A percentile compares a stretch with the other conserved stretches of the same genome.
phyloP scores from a whole-genome alignment of 2,888 invertebrate genomes.

The Lasioglossum pauxillum region DNA sequence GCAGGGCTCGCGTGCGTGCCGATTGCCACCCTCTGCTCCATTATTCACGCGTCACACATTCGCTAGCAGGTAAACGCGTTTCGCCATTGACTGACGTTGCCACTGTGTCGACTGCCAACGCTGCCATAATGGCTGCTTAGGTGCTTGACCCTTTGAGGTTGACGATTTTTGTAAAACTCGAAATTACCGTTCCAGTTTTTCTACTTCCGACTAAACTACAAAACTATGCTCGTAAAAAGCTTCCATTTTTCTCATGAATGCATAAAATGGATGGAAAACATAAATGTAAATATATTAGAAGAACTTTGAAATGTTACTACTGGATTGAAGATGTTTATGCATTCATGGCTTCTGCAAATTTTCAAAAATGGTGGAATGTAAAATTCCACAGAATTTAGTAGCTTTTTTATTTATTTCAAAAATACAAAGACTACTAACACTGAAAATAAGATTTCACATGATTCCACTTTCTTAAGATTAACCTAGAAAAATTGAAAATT shows the following conservation, averaged over 20 bases:
- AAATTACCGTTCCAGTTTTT: not conserved
- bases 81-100: conserved; percentile 33
- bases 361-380: too few species aligned
- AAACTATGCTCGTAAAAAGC: not conserved
- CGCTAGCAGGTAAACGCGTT: conserved; percentile 43
- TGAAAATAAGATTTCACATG: too few species aligned
- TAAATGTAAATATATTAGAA: not conserved
- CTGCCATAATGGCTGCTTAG: not conserved
- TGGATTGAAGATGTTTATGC: too few species aligned
- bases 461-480: too few species aligned
- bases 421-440: too few species aligned
- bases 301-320: not conserved
- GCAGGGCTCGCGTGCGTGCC: conserved; percentile 21
- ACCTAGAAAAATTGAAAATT: too few species aligned
- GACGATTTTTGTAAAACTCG: not conserved
- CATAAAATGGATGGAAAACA: too few species aligned
- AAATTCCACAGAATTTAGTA: too few species aligned
- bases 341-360: too few species aligned
- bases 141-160: not conserved
- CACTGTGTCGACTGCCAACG: not conserved
- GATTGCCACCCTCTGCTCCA: conserved; percentile 44
- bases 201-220: not conserved
- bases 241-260: not conserved
- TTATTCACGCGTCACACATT: conserved; percentile 52
- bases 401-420: too few species aligned